A percentile compares a stretch with the other conserved stretches of the same genome.
Conservation (phyloP, 2,888 invertebrate species). For the Anorthoa munda region DNA sequence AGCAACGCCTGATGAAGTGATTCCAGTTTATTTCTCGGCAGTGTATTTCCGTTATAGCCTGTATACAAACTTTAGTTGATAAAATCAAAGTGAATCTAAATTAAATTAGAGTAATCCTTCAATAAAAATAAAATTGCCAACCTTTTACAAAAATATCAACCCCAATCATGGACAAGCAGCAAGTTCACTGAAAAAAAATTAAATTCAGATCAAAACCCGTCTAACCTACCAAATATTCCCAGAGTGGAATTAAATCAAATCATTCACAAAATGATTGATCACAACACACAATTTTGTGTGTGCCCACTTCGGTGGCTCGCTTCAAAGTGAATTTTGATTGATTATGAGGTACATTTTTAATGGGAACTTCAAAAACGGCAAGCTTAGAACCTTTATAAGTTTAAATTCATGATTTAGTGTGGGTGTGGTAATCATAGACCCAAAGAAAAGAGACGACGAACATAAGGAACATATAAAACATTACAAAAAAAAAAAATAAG, state of each 20-base stretch:
- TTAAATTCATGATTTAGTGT: slow-evolving; percentile 28
- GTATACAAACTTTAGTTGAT: not conserved
- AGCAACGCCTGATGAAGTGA: too few relatives aligned
- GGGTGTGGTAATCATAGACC: not conserved
- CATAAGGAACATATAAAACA: too few relatives aligned
- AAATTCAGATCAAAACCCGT: slow-evolving; percentile 35
- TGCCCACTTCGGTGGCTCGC: slow-evolving; percentile 69
- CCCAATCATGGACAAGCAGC: not conserved
- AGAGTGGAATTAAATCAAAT: slow-evolving; percentile 73
- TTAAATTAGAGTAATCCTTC: accelerated
- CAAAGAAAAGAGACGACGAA: too few relatives aligned
- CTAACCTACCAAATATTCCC: slow-evolving; percentile 46
- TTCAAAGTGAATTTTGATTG: slow-evolving; percentile 77
- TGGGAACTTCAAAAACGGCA: slow-evolving; percentile 46
- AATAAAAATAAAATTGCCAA: not conserved
- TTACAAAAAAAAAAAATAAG: too few relatives aligned
- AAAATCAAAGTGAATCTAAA: too few relatives aligned
- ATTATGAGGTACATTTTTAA: slow-evolving; percentile 66
- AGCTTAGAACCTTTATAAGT: slow-evolving; percentile 10
- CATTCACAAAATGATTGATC: slow-evolving; percentile 79
- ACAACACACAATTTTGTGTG: slow-evolving; percentile 71
- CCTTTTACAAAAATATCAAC: slow-evolving; percentile 13
- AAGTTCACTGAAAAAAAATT: slow-evolving; percentile 16
- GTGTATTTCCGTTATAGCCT: too few relatives aligned
- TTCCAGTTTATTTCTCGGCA: too few relatives aligned